These are phyloP conservation scores for Belgica antarctica DNA, from an alignment of 2,888 invertebrate species.

Conservation along the genomic window DNA sequence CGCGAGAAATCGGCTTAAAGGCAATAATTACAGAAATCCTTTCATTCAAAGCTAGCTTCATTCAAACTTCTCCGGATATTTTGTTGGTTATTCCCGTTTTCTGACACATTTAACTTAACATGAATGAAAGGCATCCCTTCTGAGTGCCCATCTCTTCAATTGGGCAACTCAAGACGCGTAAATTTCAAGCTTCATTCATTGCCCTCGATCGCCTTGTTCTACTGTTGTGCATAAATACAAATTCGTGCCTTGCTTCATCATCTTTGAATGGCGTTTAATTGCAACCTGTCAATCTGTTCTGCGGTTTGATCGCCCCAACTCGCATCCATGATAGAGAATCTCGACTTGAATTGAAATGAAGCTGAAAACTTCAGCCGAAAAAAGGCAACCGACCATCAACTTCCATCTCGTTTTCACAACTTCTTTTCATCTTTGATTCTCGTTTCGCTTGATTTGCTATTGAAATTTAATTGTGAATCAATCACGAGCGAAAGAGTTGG, in stretches of 20 bases:
- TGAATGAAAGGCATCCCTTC: constrained; percentile 21
- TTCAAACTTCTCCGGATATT: constrained; percentile 1
- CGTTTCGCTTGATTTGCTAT: constrained; percentile 18
- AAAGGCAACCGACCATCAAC: neutral
- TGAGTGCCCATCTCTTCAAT: neutral
- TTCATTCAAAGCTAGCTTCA: constrained; percentile 35
- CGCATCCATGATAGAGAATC: constrained; percentile 22
- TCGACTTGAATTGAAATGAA: neutral
- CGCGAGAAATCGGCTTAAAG: constrained; percentile 7
- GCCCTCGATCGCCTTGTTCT: constrained; percentile 36
- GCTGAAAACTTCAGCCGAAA: neutral
- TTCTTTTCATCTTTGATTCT: neutral
- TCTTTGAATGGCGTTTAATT: constrained; percentile 43
- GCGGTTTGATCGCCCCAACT: constrained; percentile 10
- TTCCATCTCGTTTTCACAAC: neutral
- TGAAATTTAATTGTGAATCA: constrained; percentile 37
- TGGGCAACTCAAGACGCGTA: neutral
- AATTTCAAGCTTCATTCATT: constrained; percentile 31
- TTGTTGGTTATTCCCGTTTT: constrained; percentile 32
- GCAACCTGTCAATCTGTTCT: constrained; percentile 42
- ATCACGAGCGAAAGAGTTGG: neutral
- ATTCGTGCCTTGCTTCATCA: constrained; percentile 23
- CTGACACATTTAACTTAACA: constrained; percentile 34
- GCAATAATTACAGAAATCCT: constrained; percentile 6
- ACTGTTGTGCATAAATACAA: constrained; percentile 24